Evolutionary conservation across 92 coral and sea anemone genomes (phyloP).

Genomic region (Palythoa caribaeorum): DNA sequence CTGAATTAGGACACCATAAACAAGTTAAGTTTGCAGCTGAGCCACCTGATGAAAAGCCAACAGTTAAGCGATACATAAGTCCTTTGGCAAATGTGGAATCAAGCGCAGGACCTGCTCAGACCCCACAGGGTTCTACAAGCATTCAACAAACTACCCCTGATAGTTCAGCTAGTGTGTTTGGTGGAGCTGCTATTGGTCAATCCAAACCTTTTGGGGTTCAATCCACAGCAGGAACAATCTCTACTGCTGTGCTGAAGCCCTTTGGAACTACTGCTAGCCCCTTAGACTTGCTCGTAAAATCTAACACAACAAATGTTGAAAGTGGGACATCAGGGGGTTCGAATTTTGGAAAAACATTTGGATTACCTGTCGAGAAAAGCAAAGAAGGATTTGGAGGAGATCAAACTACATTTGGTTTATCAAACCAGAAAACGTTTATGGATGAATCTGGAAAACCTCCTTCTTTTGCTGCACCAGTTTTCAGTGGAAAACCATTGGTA

Average conservation of each 20-base stretch:
- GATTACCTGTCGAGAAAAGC: constrained; percentile 3
- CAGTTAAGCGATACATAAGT: constrained; percentile 21
- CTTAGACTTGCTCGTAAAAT: not conserved
- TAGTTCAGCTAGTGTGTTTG: constrained; percentile 7
- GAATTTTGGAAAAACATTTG: not conserved
- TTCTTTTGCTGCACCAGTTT: constrained; percentile 1
- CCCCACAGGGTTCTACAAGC: not conserved
- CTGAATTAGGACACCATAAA: constrained; percentile 14
- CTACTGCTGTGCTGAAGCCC: not conserved
- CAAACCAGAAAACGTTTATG: not conserved
- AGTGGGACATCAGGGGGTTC: not conserved
- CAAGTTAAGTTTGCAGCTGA: not conserved
- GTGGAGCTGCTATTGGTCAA: not conserved
- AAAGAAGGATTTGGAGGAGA: constrained; percentile 14
- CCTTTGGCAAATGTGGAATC: constrained; percentile 6
- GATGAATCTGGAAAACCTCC: not conserved
- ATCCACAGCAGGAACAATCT: not conserved
- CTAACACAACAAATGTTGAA: not conserved
- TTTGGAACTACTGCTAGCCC: constrained; percentile 9
- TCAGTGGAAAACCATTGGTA: not conserved
- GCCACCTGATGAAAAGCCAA: not conserved
- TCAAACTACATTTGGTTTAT: not conserved
- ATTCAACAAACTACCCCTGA: not conserved
- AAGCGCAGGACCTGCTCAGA: not conserved
- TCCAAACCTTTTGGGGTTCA: constrained; percentile 22